Conservation (phyloP, 1,140 invertebrate species). For the Pararge aegeria region DNA sequence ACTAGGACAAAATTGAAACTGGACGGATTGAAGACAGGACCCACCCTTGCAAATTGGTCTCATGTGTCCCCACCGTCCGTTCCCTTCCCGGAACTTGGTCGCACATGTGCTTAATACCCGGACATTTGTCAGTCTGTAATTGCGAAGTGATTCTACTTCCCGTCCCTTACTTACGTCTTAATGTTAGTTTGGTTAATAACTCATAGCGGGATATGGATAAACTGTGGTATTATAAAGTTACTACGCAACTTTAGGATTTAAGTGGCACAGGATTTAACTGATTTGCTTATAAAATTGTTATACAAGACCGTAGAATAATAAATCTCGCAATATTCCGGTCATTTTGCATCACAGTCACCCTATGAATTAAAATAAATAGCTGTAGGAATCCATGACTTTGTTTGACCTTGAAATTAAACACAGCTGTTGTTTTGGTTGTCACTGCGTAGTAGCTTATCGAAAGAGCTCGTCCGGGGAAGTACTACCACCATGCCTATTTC, state of each 20-base stretch:
- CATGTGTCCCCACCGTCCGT: conserved; percentile 21
- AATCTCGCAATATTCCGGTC: not conserved
- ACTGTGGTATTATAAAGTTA: conserved; percentile 5
- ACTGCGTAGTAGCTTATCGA: too few relatives aligned
- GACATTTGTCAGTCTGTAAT: conserved; percentile 75
- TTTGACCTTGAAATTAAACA: too few relatives aligned
- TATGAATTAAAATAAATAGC: too few relatives aligned
- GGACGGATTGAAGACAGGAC: conserved; percentile 4
- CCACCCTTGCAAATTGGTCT: conserved; percentile 13
- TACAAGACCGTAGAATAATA: not conserved
- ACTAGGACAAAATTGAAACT: not conserved
- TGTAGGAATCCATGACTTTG: too few relatives aligned
- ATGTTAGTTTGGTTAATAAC: conserved; percentile 62
- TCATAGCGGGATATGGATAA: conserved; percentile 27
- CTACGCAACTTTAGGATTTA: not conserved
- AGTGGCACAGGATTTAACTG: not conserved
- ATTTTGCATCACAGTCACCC: too few relatives aligned
- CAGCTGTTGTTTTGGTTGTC: too few relatives aligned
- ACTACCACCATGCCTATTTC: too few relatives aligned
- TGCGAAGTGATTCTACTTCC: conserved; percentile 70
- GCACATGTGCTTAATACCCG: conserved; percentile 74
- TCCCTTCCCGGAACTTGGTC: conserved; percentile 40
- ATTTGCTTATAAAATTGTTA: not conserved
- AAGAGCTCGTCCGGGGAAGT: too few relatives aligned
- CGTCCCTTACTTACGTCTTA: conserved; percentile 72